Conservation (phyloP, 1,140 invertebrate species). For the Eueides isabella region DNA sequence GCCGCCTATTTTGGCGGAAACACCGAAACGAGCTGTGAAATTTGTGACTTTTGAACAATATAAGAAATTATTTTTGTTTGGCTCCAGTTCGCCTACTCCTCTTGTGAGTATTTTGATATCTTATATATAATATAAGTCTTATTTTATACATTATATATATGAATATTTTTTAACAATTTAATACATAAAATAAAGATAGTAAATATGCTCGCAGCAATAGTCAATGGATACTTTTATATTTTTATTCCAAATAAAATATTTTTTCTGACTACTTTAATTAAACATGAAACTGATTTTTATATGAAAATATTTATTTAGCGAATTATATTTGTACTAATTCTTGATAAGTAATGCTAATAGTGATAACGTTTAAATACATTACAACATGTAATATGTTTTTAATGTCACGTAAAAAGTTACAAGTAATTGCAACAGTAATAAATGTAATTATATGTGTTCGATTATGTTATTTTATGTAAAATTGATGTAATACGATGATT, state of each 20-base stretch:
- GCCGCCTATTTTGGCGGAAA: slow-evolving; percentile 96
- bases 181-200: no score
- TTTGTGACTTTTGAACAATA: slow-evolving; percentile 97
- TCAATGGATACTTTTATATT: no score
- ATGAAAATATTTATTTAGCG: not conserved
- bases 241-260: no score
- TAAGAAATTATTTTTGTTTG: slow-evolving; percentile 92
- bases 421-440: not conserved
- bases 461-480: no score
- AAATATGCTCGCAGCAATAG: no score
- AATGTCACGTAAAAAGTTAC: not conserved
- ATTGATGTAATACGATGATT: no score
- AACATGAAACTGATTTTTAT: not conserved
- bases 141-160: not conserved
- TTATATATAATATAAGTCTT: slow-evolving; percentile 35
- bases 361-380: not conserved
- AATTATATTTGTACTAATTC: slow-evolving; percentile 29
- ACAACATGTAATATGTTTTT: not conserved
- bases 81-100: slow-evolving; percentile 86
- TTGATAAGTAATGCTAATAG: not conserved
- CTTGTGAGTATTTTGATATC: slow-evolving; percentile 82
- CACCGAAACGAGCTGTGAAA: slow-evolving; percentile 96
- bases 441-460: not conserved
- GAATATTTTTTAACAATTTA: no score
- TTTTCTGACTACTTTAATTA: not conserved